Evolutionary conservation across 2,888 invertebrate genomes (phyloP), one percentile per base, ranked within the genome.

Genomic region (Hypomecis atomaria): DNA sequence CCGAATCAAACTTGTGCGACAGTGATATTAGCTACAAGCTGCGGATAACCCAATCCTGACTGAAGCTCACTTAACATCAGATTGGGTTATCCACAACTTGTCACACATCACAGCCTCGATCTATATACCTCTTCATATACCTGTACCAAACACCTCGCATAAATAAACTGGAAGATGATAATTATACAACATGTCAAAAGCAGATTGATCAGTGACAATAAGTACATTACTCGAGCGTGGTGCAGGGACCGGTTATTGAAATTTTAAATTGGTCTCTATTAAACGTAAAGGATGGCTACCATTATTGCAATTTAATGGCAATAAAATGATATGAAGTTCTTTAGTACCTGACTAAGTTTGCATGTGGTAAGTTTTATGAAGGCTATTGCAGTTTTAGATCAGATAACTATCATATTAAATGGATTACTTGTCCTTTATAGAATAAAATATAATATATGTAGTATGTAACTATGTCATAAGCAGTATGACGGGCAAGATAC

Each of bases 171-270:
- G 76, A 76, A 81, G 81, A 79, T 81, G 78, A 83, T 87, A 87
- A 89, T 88, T 85, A 86, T 77, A 86, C 80, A 81, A 86, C 83
- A 79, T 81, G 85, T 87, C 87, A 87, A 79, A 83, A 71, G 76
- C 72, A 83, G 87, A 87, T 87, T 83, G 87, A 88, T 87, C 81
- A 82, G 82, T 82, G 86, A 87, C 86, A 85, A 80, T 82, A n/a
- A n/a, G n/a, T n/a, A 79, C 79, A 81, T 79, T 79, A 81, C 75
- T 67, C 44, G 72, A 70, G 71, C 71, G 65, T 66, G 66, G 65
- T 58, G 73, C 70, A 71, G 66, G 67, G 78, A 83, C 82, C 78
- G 79, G 84, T 83, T 78, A 76, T 78, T 77, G 75, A 81, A 77
- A 79, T 76, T 73, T 77, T 65, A 81, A 81, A 82, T 82, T 80